These are phyloP conservation scores for Rana temporaria DNA, from an alignment of 2,113 vertebrate genomes.

Conservation along the genomic window DNA sequence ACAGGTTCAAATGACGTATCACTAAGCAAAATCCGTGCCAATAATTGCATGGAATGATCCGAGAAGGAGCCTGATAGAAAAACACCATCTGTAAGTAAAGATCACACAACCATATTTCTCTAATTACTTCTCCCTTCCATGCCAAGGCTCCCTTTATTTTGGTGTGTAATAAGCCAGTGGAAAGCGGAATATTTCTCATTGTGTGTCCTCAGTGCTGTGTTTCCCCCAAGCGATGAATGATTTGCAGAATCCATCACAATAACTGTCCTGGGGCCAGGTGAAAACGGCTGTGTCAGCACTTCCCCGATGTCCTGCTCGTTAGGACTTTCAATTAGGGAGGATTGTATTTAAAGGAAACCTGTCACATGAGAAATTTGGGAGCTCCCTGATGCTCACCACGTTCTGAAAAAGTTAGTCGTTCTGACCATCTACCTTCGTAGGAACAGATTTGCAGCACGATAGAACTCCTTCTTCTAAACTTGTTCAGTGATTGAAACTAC, in stretches of 20 bases:
- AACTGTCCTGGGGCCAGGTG: not conserved
- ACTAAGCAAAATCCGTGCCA: slow-evolving; percentile 32
- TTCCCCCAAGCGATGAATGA: slow-evolving; percentile 2
- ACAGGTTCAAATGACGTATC: slow-evolving; percentile 35
- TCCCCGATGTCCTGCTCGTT: not conserved
- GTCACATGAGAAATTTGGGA: no score
- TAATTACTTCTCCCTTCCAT: slow-evolving; percentile 39
- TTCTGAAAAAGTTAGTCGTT: no score
- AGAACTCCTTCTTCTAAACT: no score
- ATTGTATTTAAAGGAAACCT: no score
- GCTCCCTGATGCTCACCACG: no score
- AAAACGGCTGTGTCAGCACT: not conserved
- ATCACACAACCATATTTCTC: slow-evolving; percentile 31
- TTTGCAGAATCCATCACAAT: not conserved
- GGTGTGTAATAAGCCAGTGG: slow-evolving; percentile 27
- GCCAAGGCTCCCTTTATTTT: slow-evolving; percentile 41
- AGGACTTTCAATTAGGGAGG: no score
- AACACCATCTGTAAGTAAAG: slow-evolving; percentile 49
- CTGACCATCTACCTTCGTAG: no score
- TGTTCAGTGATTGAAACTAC: no score
- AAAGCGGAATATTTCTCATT: slow-evolving; percentile 30
- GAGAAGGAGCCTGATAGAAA: slow-evolving; percentile 34
- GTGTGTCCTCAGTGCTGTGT: not conserved
- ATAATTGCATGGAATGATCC: slow-evolving; percentile 10
- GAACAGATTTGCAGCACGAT: no score